These are phyloP conservation scores for Rhipidura dahli DNA, from an alignment of 2,113 vertebrate genomes.

Conservation along the genomic window DNA sequence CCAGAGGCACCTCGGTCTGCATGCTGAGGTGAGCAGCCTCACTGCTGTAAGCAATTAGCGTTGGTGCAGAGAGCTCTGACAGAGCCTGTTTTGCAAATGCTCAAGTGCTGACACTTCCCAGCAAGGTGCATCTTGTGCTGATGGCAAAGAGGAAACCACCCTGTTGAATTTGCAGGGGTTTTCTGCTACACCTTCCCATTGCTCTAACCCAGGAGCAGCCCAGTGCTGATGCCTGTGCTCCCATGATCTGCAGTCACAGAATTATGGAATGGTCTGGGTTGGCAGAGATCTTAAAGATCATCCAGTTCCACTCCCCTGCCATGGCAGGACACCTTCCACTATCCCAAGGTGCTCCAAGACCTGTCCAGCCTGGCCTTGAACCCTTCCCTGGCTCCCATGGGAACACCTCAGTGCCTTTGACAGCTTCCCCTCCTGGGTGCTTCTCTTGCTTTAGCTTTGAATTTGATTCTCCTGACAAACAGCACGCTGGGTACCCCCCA, in stretches of 20 bases:
- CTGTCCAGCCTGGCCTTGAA: neutral
- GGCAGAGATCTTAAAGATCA: neutral
- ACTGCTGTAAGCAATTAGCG: accelerated
- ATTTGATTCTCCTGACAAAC: neutral
- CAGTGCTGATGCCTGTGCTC: neutral
- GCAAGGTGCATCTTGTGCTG: neutral
- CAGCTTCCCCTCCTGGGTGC: neutral
- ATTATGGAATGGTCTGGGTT: neutral
- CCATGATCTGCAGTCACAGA: neutral
- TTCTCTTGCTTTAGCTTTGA: neutral
- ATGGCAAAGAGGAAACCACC: neutral
- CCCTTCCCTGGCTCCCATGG: neutral
- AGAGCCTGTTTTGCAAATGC: neutral
- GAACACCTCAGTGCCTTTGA: neutral
- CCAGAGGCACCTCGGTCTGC: neutral
- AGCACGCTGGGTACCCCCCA: neutral
- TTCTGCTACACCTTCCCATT: accelerated
- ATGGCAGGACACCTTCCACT: neutral
- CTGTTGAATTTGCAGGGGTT: neutral
- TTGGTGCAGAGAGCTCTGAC: neutral
- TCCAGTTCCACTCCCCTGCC: neutral
- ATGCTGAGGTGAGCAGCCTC: neutral
- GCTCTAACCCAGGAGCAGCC: neutral
- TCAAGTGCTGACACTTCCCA: neutral
- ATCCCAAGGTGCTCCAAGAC: neutral